Base-by-base conservation (phyloP, 2,797 vertebrate species). In the Uromys caudimaculatus region DNA sequence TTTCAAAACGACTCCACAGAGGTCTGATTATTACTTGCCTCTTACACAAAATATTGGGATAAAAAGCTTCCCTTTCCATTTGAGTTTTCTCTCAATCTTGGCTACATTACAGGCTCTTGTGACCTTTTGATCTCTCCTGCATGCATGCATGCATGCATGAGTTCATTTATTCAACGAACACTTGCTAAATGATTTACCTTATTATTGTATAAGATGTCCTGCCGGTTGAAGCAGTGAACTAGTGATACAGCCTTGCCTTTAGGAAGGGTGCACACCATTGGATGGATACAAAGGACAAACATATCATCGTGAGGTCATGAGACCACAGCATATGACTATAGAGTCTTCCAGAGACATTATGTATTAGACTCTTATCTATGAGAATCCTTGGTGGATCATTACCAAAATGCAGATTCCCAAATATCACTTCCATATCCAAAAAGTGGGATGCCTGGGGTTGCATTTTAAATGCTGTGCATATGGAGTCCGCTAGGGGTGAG, bases 31-130 rank as follows among this genome's bases (percentile, higher is more conserved):
- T 19, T 38, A 35, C 60, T 89, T 86, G 38, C 44, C 19, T 83
- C 90, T 83, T 82, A 38, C 64, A 64, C 67, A 92, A 86, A 94
- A 88, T 60, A 8, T 12, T 67, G 16, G 23, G 62, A 90, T 83
- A 81, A 21, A 95, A 93, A 38, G 73, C 10, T 91, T 41, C 77
- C 19, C 41, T 94, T 32, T 64, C 85, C 14, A 17, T 13, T 16
- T 71, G 64, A 50, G 64, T 87, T 89, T 84, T 10, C 52, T 88
- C 58, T 90, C 38, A 62, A 7, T 29, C 32, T 6, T 32, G 41
- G 23, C 44, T 56, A 56, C 19, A 12, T 11, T 16, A 7, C 3
- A 89, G 73, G 29, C 24, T 89, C 69, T 79, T 81, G 21, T 44
- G n/a, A 32, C 4, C 78, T 21, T 73, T 75, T 38, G 75, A 19